Percentiles rank a stretch among this genome's conserved stretches.
Conservation (phyloP, 2,797 vertebrate species). For the Rhinella marina region DNA sequence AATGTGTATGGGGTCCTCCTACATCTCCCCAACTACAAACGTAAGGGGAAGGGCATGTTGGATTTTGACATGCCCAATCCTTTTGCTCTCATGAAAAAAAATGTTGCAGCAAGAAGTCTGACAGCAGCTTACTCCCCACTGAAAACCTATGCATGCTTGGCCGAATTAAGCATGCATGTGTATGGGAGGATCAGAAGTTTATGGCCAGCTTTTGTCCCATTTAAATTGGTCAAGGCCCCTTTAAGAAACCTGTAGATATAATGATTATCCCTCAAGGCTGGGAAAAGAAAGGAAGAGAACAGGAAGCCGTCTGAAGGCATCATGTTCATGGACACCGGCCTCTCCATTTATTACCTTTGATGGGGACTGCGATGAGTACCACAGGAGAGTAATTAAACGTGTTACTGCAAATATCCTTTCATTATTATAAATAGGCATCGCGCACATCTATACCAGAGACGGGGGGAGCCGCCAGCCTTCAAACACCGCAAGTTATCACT, state of each 20-base stretch:
- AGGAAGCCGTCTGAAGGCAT: neutral
- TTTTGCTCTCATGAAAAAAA: too few species aligned
- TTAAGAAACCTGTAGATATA: neutral
- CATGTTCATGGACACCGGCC: neutral
- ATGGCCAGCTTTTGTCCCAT: neutral
- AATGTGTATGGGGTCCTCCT: too few species aligned
- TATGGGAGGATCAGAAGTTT: neutral
- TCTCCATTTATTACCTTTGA: slow-evolving; percentile 31
- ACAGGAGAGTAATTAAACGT: slow-evolving; percentile 48
- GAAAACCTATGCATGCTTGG: too few species aligned
- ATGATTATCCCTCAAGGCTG: neutral
- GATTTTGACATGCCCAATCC: too few species aligned
- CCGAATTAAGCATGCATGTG: too few species aligned
- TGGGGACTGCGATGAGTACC: slow-evolving; percentile 8
- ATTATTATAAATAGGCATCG: slow-evolving; percentile 17
- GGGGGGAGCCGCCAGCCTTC: neutral
- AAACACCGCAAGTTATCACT: slow-evolving; percentile 3
- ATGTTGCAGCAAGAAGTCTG: too few species aligned
- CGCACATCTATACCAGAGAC: slow-evolving; percentile 17
- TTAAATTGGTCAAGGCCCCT: neutral
- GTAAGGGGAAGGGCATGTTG: too few species aligned
- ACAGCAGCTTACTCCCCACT: too few species aligned
- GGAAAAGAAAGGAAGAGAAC: neutral
- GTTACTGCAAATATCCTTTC: slow-evolving; percentile 18
- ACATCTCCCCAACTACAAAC: too few species aligned